phyloP scores from a whole-genome alignment of 2,113 vertebrate genomes.

The Saccopteryx leptura region DNA sequence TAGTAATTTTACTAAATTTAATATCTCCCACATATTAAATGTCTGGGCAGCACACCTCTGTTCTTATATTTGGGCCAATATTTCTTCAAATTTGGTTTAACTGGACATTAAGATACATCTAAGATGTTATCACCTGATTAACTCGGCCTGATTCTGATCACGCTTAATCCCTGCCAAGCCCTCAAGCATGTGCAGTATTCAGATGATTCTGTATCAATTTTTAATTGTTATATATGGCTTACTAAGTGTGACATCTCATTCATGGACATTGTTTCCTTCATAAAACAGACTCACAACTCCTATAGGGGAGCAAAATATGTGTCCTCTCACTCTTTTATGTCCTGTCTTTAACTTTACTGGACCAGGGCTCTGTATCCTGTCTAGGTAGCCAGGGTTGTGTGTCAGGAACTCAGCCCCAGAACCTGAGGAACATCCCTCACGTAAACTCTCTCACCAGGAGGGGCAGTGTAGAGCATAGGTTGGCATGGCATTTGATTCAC shows the following conservation, averaged over 20 bases:
- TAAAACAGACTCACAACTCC: background rate
- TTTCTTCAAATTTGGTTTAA: background rate
- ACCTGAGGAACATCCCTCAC: background rate
- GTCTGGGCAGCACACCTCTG: background rate
- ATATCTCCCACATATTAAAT: background rate
- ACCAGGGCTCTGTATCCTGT: background rate
- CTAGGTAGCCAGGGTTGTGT: background rate
- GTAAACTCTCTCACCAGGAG: background rate
- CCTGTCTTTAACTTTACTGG: background rate
- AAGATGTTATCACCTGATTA: background rate
- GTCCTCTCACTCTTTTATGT: background rate
- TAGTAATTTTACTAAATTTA: background rate
- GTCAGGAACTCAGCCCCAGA: background rate
- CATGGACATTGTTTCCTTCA: conserved; percentile 19
- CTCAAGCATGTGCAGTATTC: background rate
- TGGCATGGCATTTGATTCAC: background rate
- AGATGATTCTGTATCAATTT: conserved; percentile 43
- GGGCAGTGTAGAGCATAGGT: background rate
- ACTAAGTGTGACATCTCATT: background rate
- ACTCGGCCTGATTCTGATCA: conserved; percentile 42
- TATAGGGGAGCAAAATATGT: background rate
- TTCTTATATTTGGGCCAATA: background rate
- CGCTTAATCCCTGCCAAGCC: background rate
- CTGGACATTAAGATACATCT: background rate
- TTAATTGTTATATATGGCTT: conserved; percentile 39